A percentile compares a stretch with the other conserved stretches of the same genome.
Evolutionary conservation across 1,140 invertebrate species (phyloP).

Genomic region (Drosophila guanche): DNA sequence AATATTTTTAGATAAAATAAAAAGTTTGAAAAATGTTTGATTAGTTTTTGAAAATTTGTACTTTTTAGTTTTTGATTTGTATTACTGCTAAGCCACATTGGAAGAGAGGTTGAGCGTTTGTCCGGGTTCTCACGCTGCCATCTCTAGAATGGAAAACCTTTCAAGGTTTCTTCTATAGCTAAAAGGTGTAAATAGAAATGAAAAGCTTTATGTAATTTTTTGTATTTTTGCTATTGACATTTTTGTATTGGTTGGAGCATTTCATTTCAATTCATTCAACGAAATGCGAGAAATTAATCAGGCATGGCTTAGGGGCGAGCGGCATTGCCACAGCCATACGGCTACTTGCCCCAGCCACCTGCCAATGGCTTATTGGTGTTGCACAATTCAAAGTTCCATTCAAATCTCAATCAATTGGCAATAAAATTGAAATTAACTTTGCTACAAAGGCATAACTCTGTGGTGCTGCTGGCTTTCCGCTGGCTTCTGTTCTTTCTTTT

Average conservation of each 20-base stretch:
- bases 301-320: constrained; percentile 61
- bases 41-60: too few relatives aligned
- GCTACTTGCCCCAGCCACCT: constrained; percentile 54
- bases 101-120: too few relatives aligned
- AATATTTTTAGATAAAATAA: neutral
- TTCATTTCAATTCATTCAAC: constrained; percentile 34
- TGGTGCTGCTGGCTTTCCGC: too few relatives aligned
- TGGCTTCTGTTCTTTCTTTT: constrained; percentile 14
- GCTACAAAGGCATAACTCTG: constrained; percentile 73
- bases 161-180: constrained; percentile 2
- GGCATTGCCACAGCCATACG: constrained; percentile 22
- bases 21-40: too few relatives aligned
- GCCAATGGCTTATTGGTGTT: constrained; percentile 67
- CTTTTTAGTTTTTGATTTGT: too few relatives aligned
- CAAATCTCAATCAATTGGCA: constrained; percentile 79
- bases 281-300: constrained; percentile 72
- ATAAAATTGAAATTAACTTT: constrained; percentile 81
- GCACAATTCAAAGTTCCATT: constrained; percentile 57
- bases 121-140: too few relatives aligned
- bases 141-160: too few relatives aligned
- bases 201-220: constrained; percentile 54
- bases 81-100: too few relatives aligned
- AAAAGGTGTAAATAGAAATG: constrained; percentile 9
- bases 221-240: constrained; percentile 55
- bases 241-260: constrained; percentile 48